Base-by-base conservation (phyloP, 2,113 vertebrate genomes). In the Formicarius rufipectus region DNA sequence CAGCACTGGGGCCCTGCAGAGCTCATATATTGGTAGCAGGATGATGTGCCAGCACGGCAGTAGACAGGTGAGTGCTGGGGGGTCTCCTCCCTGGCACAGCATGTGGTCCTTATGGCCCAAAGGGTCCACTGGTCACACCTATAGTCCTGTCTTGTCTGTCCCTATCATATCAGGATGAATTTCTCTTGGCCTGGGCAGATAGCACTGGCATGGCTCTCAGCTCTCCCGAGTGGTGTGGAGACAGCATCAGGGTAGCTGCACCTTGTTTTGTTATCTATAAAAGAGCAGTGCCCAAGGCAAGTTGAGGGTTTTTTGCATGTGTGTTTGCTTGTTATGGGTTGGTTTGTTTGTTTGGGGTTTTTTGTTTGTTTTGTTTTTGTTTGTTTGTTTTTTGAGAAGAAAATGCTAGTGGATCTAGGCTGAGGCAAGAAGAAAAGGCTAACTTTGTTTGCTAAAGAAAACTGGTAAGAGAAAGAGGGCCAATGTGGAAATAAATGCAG, bases 141-240 rank as follows among this genome's bases (percentile, higher is more conserved):
- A 63, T 42, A 5, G 8, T n/a, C 14, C 19, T 0, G 0, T 67
- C 27, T 89, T 35, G 16, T n/a, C 35, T 2, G 0, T 60, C 27
- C 11, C 24, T 71, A 42, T 53, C 33, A 53, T 90, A 50, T 9
- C 9, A 55, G 69, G 12, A 55, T 47, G 35, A 56, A 71, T 64
- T 95, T 78, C 39, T 78, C 5, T 53, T 53, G 30, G 33, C 6
- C 19, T 67, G 56, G 35, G 44, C 67, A 93, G 86, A 53, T 15
- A 63, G 49, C 35, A 42, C 42, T 1, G 1, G 7, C 1, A 3
- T 10, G 28, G 33, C 33, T 84, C 64, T 81, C 12, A 27, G 33
- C 33, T 84, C 64, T 81, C 45, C 21, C 72, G 81, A 14, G 20
- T 25, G 24, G 7, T 67, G 30, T 31, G 39, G 35, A 86, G 68